Percentiles rank a stretch among this genome's conserved stretches.
These are phyloP conservation scores for Malachius bipustulatus DNA, from an alignment of 2,888 invertebrate genomes.

Conservation along the genomic window DNA sequence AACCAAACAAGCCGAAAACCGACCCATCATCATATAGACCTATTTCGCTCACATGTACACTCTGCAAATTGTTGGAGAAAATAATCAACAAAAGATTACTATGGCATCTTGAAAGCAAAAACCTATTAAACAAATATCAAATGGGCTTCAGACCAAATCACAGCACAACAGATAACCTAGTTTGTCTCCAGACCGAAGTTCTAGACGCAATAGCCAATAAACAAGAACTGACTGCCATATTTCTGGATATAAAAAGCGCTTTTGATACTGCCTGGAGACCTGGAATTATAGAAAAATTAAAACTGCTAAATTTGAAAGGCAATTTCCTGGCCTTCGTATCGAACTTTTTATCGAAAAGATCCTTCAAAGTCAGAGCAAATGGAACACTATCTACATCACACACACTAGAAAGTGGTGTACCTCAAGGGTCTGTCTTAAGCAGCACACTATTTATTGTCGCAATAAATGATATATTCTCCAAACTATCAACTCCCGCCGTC, in stretches of 20 bases:
- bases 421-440: slow-evolving; percentile 2
- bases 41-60: slow-evolving; percentile 8
- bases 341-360: slow-evolving; percentile 4
- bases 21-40: slow-evolving; percentile 6
- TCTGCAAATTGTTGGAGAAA: slow-evolving; percentile 14
- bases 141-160: slow-evolving; percentile 12
- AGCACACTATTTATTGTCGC: slow-evolving; percentile 6
- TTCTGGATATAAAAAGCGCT: slow-evolving; percentile 3
- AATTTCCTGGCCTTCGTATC: slow-evolving; percentile 23
- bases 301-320: slow-evolving; percentile 7
- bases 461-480: neutral
- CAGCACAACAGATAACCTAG: too few species aligned
- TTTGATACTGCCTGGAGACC: slow-evolving; percentile 12
- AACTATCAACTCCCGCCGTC: neutral
- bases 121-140: slow-evolving; percentile 10
- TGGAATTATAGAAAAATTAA: slow-evolving; percentile 7
- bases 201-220: neutral
- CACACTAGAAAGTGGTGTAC: slow-evolving; percentile 13
- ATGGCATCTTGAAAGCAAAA: slow-evolving; percentile 14
- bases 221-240: slow-evolving; percentile 3
- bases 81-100: slow-evolving; percentile 14
- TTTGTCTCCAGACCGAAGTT: too few species aligned
- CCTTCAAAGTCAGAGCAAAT: slow-evolving; percentile 1
- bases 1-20: too few species aligned
- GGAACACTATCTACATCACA: neutral